phyloP scores from a whole-genome alignment of 2,888 invertebrate genomes.

The Clepsis dumicolana region DNA sequence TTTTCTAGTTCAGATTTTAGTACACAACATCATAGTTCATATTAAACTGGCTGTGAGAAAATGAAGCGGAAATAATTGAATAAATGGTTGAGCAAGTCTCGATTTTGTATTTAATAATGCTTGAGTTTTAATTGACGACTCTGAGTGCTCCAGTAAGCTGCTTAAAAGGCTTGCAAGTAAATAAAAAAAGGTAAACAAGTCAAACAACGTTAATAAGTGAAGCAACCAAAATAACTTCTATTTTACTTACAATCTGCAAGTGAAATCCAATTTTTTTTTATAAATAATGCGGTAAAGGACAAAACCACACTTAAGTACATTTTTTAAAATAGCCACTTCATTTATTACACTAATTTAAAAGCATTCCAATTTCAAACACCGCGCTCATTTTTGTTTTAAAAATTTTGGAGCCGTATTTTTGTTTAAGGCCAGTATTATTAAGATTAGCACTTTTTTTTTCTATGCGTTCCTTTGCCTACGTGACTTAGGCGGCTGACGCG shows the following conservation, averaged over 20 bases:
- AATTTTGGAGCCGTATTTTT: neutral
- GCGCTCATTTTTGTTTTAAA: neutral
- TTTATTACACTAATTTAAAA: neutral
- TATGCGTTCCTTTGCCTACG: conserved; percentile 29
- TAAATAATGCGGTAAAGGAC: no score
- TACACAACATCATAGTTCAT: no score
- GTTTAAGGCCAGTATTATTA: neutral
- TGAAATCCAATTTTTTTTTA: neutral
- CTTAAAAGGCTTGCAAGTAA: no score
- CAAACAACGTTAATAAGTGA: neutral
- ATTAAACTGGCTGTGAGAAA: no score
- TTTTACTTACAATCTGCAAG: neutral
- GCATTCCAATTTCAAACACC: neutral
- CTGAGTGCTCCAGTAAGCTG: neutral
- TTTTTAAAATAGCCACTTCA: neutral
- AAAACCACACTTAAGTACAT: no score
- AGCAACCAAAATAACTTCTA: neutral
- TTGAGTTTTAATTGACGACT: neutral
- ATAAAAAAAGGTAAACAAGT: no score
- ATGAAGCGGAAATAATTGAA: no score
- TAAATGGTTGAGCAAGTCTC: no score
- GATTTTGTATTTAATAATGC: no score
- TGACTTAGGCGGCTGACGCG: conserved; percentile 26
- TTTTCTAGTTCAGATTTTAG: no score
- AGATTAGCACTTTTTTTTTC: neutral